Percentiles rank a stretch among this genome's conserved stretches.
Conservation (phyloP, 2,113 vertebrate species). For the Hippocampus comes region DNA sequence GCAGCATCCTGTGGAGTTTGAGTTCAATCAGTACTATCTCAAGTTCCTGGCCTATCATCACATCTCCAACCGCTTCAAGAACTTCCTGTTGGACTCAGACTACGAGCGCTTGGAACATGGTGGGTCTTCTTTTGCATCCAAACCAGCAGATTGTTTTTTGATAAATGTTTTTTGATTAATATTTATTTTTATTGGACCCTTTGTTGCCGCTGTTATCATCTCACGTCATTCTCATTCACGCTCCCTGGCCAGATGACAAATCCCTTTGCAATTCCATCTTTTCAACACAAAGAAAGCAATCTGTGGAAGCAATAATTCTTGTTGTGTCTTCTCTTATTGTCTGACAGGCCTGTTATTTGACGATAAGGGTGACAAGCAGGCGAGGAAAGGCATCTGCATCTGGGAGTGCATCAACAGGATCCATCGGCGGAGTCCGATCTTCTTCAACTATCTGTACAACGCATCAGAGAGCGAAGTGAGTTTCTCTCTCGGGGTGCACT, state of each 20-base stretch:
- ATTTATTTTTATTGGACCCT: background rate
- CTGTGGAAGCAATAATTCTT: background rate
- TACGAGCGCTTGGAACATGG: constrained; percentile 96
- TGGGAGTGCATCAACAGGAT: constrained; percentile 94
- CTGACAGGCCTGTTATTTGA: constrained; percentile 88
- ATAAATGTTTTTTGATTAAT: background rate
- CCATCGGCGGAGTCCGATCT: constrained; percentile 87
- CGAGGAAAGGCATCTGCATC: constrained; percentile 89
- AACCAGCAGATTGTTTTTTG: background rate
- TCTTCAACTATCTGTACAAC: constrained; percentile 94
- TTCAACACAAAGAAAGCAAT: background rate
- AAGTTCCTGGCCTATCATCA: constrained; percentile 98
- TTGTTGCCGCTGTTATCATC: background rate
- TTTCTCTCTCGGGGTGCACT: background rate
- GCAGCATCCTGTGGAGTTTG: constrained; percentile 94
- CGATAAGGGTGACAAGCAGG: constrained; percentile 93
- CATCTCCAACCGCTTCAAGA: constrained; percentile 96
- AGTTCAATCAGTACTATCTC: constrained; percentile 97
- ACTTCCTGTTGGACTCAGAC: constrained; percentile 97
- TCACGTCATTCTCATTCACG: background rate
- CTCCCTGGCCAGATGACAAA: background rate
- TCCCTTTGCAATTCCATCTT: background rate
- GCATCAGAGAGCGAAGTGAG: constrained; percentile 80
- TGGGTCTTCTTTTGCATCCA: constrained; percentile 66
- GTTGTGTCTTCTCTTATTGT: constrained; percentile 42